Evolutionary conservation across 2,113 vertebrate species (phyloP).

Genomic region (Heloderma charlesbogerti): DNA sequence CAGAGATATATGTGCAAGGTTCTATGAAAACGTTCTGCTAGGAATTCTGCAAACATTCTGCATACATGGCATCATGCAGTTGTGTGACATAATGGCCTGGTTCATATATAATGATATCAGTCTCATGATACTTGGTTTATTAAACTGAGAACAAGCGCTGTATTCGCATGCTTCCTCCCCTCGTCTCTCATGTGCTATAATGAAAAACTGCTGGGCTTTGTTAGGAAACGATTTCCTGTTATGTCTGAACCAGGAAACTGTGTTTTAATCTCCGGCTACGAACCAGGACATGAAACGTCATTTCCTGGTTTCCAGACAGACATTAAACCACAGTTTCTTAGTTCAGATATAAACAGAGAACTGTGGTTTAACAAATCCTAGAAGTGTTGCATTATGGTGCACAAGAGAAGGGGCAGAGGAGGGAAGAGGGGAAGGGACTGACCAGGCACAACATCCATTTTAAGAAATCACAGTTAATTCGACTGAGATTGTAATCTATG

Average conservation of each 20-base stretch:
- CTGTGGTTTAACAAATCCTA: not conserved
- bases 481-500: not conserved
- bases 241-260: not conserved
- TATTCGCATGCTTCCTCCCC: not conserved
- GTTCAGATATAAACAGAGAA: not conserved
- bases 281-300: not conserved
- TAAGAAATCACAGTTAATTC: not conserved
- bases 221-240: not conserved
- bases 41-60: not conserved
- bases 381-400: not conserved
- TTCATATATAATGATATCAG: not conserved
- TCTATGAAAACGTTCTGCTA: not conserved
- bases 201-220: not conserved
- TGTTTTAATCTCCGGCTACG: not conserved
- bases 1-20: not conserved
- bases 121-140: not conserved
- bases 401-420: not conserved
- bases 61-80: not conserved
- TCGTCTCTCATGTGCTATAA: not conserved
- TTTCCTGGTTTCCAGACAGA: not conserved
- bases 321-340: not conserved
- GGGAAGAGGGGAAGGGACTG: no score
- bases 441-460: no score
- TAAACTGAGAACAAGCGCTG: not conserved
- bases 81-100: not conserved